These are phyloP conservation scores for Leucopsar rothschildi DNA, from an alignment of 2,113 vertebrate genomes.

Conservation along the genomic window DNA sequence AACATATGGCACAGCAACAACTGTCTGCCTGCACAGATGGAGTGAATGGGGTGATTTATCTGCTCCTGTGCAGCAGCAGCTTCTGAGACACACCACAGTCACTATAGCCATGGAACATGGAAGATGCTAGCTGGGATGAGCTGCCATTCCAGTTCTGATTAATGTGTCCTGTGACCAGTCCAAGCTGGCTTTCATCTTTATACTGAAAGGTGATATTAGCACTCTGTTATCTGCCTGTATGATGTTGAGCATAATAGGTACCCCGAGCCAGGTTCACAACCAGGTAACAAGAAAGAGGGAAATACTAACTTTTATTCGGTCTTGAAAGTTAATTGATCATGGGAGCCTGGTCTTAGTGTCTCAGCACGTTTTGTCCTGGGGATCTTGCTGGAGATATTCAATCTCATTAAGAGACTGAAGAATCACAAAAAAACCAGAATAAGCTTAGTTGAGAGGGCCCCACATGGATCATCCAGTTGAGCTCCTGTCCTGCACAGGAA, in stretches of 20 bases:
- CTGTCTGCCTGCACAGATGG: conserved; percentile 46
- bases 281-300: neutral
- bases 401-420: neutral
- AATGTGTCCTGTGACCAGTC: neutral
- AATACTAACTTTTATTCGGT: neutral
- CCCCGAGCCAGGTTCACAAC: neutral
- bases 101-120: neutral
- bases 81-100: neutral
- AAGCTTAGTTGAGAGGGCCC: neutral
- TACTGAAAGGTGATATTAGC: neutral
- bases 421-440: neutral
- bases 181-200: neutral
- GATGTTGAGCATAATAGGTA: neutral
- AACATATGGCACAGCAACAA: conserved; percentile 17
- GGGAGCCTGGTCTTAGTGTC: neutral
- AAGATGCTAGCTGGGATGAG: neutral
- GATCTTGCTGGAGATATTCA: neutral
- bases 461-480: too few relatives aligned
- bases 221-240: neutral
- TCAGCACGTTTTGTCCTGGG: neutral
- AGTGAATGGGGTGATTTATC: neutral
- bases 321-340: neutral
- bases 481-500: neutral
- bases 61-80: neutral
- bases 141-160: neutral